Evolutionary conservation across 2,113 vertebrate genomes (phyloP), one percentile per base, ranked within the genome.

Genomic region (Pangasianodon hypophthalmus): DNA sequence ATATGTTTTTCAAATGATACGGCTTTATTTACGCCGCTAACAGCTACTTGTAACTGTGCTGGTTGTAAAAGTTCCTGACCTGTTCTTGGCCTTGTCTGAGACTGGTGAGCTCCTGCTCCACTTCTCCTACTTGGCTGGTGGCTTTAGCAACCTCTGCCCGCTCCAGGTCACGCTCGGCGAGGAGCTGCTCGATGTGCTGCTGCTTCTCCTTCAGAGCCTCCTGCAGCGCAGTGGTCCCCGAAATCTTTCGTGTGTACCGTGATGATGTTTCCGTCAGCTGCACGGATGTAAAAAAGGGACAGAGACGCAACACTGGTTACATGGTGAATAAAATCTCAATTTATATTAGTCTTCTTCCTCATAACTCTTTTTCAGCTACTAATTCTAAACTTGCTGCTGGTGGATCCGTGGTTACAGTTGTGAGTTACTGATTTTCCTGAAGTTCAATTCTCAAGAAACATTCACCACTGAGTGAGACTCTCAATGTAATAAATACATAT

Each of bases 161-260:
- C 95, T 99, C 98, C 94, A 98, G 95, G 94, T 99, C 98, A 90
- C 98, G 95, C 93, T 99, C 98, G 14, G 97, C 98, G 95, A 99
- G 96, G 83, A 99, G 97, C 94, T 99, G 98, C 91, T 99, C 98
- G 75, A 99, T 99, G 93, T 99, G 98, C 94, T 99, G 98, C 95
- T 99, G 98, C 92, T 99, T 99, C 96, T 99, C 98, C 95, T 99
- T 99, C 93, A 99, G 95, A 0, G 98, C 98, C 94, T 99, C 98
- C 95, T 99, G 98, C 52, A 99, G 94, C 32, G 98, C 98, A 0
- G 98, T 99, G 93, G 97, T 99, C 92, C 98, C 98, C 6, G 98
- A 99, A 92, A 99, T 99, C 95, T 99, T 99, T 62, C 98, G 96
- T 91, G 96, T 96, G 88, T 99, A 99, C 13, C 98, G 95, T 1